Percentiles rank a stretch among this genome's conserved stretches.
Conservation (phyloP, 2,888 invertebrate species). For the Drosophila melanosoma region DNA sequence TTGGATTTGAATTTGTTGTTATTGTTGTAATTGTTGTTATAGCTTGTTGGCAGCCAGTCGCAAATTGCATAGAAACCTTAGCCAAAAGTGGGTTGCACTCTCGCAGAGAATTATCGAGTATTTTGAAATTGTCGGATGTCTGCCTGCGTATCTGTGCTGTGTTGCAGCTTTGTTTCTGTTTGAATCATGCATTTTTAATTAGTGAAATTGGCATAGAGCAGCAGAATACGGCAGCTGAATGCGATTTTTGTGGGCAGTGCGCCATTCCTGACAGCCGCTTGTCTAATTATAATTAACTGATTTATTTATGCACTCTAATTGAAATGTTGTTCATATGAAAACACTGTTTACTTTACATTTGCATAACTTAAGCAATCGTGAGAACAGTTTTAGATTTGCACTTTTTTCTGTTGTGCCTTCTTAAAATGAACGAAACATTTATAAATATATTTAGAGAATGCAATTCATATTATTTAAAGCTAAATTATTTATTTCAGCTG, state of each 20-base stretch:
- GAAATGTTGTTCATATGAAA: slow-evolving; percentile 38
- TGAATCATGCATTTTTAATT: slow-evolving; percentile 79
- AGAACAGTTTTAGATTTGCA: neutral
- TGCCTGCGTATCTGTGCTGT: slow-evolving; percentile 17
- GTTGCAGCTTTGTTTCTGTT: slow-evolving; percentile 42
- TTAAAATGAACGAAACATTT: neutral
- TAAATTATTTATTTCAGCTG: neutral
- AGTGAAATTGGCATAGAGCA: slow-evolving; percentile 70
- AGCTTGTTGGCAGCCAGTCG: slow-evolving; percentile 65
- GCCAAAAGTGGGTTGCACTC: slow-evolving; percentile 73
- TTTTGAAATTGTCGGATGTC: slow-evolving; percentile 55
- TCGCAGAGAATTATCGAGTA: slow-evolving; percentile 65
- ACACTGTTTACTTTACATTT: neutral
- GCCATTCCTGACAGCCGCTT: slow-evolving; percentile 68
- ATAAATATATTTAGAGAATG: neutral
- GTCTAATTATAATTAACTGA: slow-evolving; percentile 74
- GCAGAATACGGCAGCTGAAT: slow-evolving; percentile 50
- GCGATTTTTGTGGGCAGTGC: slow-evolving; percentile 61
- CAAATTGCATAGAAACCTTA: slow-evolving; percentile 70
- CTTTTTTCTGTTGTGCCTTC: neutral
- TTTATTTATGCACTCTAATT: slow-evolving; percentile 51
- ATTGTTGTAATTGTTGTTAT: slow-evolving; percentile 22
- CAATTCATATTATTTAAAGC: neutral
- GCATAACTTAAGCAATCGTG: neutral
- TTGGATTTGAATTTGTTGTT: slow-evolving; percentile 18